phyloP scores from a whole-genome alignment of 2,888 invertebrate species.

The Lasioglossum zephyrum region DNA sequence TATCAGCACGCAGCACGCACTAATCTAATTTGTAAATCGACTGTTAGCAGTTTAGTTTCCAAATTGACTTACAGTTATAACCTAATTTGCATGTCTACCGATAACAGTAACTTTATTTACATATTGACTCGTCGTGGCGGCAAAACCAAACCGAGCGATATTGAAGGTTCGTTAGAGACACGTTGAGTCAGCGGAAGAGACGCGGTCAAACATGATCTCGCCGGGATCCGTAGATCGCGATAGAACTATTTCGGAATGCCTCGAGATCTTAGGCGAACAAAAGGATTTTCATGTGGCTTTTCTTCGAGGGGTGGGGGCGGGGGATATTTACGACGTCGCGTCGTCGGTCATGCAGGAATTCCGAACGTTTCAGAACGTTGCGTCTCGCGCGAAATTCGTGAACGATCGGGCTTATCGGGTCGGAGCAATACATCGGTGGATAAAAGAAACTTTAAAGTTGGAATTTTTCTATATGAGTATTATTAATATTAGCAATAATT shows the following conservation, averaged over 20 bases:
- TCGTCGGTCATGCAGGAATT: slow-evolving; percentile 1
- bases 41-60: slow-evolving; percentile 20
- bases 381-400: not conserved
- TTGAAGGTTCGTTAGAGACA: not conserved
- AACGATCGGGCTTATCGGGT: not conserved
- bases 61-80: slow-evolving; percentile 40
- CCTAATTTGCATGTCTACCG: slow-evolving; percentile 20
- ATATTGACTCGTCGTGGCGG: not conserved
- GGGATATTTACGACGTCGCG: not conserved
- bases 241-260: not conserved
- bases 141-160: not conserved
- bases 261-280: not conserved
- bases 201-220: not conserved
- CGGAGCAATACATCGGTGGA: not conserved
- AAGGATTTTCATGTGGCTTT: not conserved
- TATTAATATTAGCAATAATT: no score
- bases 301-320: not conserved
- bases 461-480: not conserved
- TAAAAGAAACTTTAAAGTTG: not conserved
- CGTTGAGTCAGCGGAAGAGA: not conserved
- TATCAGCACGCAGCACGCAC: not conserved
- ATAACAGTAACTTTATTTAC: not conserved
- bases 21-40: slow-evolving; percentile 47
- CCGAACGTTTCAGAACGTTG: slow-evolving; percentile 10
- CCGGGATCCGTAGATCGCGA: not conserved